Base-by-base conservation (phyloP, 2,888 invertebrate species). In the Mimachlamys varia region DNA sequence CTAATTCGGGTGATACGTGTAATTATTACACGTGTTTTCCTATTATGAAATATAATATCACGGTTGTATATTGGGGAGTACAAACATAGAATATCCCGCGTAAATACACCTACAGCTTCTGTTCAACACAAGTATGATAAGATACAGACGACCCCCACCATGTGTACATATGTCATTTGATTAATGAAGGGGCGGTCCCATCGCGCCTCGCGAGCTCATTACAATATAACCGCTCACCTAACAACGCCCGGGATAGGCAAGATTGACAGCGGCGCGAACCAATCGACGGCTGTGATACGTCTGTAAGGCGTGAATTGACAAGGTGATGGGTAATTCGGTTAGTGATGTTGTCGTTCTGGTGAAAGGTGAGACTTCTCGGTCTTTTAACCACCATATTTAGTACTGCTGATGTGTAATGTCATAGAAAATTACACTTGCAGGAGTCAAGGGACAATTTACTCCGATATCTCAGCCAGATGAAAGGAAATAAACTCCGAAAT, bases 141-240 rank as follows among this genome's bases (percentile, higher is more conserved):
- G 76, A 76, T 76, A 76, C 76, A 19, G 22, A 10, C 76, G 76
- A 76, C 76, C 76, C 12, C 44, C 3, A 27, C 76, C 27, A 76
- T 89, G 88, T 89, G 89, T 87, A 91, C 37, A 53, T 19, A 50
- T 90, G 91, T 90, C 89, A 90, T 55, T 89, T 89, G 58, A 89
- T 90, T 90, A 90, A 91, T 91, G 88, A 27, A 90, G 58, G 91
- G 91, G 91, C 89, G 91, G 90, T 76, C 33, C 76, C 10, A 12
- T 76, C 27, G 76, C 76, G 76, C 76, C 76, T 76, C 76, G 15
- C 27, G 76, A 76, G 76, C 76, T 76, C 76, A 33, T 76, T 76
- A 76, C 33, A 76, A 27, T 76, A 76, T 15, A 76, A 44, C 27
- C 76, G 27, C 27, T 76, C 33, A 76, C 22, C 76, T 76, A 33